Evolutionary conservation across 2,797 vertebrate species (phyloP).

Genomic region (Hipposideros larvatus): DNA sequence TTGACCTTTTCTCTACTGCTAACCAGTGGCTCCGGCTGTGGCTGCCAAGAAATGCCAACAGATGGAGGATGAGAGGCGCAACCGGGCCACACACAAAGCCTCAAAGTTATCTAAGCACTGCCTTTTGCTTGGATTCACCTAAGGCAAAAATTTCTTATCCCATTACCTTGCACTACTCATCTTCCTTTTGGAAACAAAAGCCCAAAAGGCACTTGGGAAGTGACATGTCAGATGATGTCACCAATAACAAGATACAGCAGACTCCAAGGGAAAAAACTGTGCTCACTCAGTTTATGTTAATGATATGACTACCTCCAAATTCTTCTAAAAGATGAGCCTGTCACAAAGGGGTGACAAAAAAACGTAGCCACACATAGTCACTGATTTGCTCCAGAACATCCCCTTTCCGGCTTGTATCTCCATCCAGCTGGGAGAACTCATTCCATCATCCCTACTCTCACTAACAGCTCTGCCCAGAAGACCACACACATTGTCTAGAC

Average conservation of each 20-base stretch:
- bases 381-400: not conserved
- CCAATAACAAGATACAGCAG: constrained; percentile 5
- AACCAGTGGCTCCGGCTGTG: not conserved
- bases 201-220: constrained; percentile 18
- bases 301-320: not conserved
- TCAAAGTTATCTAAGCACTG: not conserved
- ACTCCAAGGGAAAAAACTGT: not conserved
- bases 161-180: not conserved
- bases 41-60: not conserved
- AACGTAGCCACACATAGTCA: not conserved
- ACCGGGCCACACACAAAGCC: not conserved
- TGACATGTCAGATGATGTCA: constrained; percentile 28
- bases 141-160: not conserved
- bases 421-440: not conserved
- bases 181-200: constrained; percentile 46
- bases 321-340: not conserved
- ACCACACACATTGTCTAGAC: not conserved
- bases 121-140: constrained; percentile 8
- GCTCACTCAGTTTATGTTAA: not conserved
- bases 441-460: not conserved
- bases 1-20: not conserved
- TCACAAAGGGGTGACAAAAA: not conserved
- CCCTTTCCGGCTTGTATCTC: not conserved
- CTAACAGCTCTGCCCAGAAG: not conserved
- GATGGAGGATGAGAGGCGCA: not conserved